These are phyloP conservation scores for Monarcha castaneiventris DNA, from an alignment of 2,113 vertebrate genomes.

Conservation along the genomic window DNA sequence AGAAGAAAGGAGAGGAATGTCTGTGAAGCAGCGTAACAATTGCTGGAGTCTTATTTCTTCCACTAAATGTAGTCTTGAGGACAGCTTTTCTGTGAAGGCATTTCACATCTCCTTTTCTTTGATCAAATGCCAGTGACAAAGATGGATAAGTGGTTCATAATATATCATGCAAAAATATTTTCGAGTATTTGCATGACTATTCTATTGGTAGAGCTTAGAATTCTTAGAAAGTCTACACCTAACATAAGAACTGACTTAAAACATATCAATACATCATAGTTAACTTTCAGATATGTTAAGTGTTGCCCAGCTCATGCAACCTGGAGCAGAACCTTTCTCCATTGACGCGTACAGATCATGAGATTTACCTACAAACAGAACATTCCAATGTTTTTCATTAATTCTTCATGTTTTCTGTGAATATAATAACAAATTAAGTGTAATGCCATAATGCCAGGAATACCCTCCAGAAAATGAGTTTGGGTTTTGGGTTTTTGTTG, in stretches of 20 bases:
- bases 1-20: neutral
- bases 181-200: neutral
- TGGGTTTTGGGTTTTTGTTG: neutral
- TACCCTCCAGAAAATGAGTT: neutral
- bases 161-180: neutral
- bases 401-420: neutral
- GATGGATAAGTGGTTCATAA: neutral
- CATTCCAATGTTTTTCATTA: neutral
- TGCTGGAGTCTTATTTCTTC: neutral
- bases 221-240: neutral
- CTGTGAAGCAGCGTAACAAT: neutral
- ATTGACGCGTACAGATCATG: neutral
- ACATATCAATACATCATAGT: neutral
- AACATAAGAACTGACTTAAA: neutral
- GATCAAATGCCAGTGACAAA: neutral
- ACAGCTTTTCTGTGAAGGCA: neutral
- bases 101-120: neutral
- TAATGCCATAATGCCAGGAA: neutral
- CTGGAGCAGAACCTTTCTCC: neutral
- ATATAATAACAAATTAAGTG: neutral
- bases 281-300: neutral
- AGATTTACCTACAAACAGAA: neutral
- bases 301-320: neutral
- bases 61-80: neutral
- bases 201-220: neutral